Base-by-base conservation (phyloP, 1,140 invertebrate genomes). In the Pteromalus puparum region DNA sequence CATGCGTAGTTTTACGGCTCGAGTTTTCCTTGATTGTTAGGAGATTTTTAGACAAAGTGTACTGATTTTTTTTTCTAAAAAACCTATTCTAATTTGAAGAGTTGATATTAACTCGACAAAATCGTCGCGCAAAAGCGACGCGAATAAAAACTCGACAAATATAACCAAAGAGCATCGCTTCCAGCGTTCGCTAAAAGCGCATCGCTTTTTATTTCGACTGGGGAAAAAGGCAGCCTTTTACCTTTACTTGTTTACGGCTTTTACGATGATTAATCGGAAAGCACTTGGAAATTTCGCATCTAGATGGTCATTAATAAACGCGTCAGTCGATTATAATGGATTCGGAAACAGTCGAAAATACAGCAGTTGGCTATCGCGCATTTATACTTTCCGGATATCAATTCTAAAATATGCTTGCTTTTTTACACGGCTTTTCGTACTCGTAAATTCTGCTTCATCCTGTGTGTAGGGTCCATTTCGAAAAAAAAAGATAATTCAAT, bases 301-400 rank as follows among this genome's bases (percentile, higher is more conserved):
- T 48, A 53, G 26, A 75, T 26, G 46, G 4, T 46, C 30, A 24
- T 48, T 48, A 48, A 38, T 53, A 9, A 76, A 48, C 15, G 42
- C 13, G 46, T 28, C 74, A 48, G 42, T 26, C 24, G 2, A 21
- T 21, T 21, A 24, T 75, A 42, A 75, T 75, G 73, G 73, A 28
- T 76, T 76, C n/a, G 26, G 46, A 76, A 76, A 76, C 74, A 53
- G n/a, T 26, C 24, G 74, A 53, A 76, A 76, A 76, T 53, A 53
- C 38, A 13, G 46, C 46, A 76, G 13, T 53, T 18, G 9, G 5
- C 26, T 72, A 12, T 72, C 15, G 28, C 26, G 70, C 28, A 28
- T 72, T 30, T 30, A 26, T n/a, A n/a, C n/a, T 7, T 67, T 26
- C n/a, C 15, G 28, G 13, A 30, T 72, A 72, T 72, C 68, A 13